Base-by-base conservation (phyloP, 2,888 invertebrate genomes). In the Arge pagana region DNA sequence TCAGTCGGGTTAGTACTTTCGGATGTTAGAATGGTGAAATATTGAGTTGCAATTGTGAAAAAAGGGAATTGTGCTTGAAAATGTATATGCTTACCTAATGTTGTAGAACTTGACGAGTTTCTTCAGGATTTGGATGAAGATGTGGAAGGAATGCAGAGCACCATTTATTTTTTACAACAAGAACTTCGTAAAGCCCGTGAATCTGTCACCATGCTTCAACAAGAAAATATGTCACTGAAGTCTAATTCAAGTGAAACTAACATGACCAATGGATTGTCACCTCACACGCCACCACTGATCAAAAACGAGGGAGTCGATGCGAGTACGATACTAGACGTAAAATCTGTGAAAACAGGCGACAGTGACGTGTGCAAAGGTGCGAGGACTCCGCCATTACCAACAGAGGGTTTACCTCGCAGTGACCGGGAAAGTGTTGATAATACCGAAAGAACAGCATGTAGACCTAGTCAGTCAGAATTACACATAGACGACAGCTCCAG, bases 91-190 rank as follows among this genome's bases (percentile, higher is more conserved):
- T n/a, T n/a, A n/a, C n/a, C 4, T 15, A 13, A 8, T 48, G 55
- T 75, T 72, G 43, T 84, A 92, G 97, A 98, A 78, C 78, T 96
- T 67, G 97, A 97, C 72, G 95, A 96, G 73, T 92, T 96, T 76
- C 83, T 98, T 40, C 91, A 94, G 76, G 97, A 97, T 75, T 78
- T 97, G 57, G 98, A 98, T 71, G 96, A 96, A 77, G 96, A 97
- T 76, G 92, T 96, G 30, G 98, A 98, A 78, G 96, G 96, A 16
- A 95, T 98, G 95, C 97, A 97, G 81, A 93, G 95, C 73, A 96
- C 96, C 57, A 96, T 97, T 70, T 84, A 93, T 77, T 91, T 91
- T 78, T 82, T 97, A 54, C 96, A 97, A 72, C 93, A 94, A 75
- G 95, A 97, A 78, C 79, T 97, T 55, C 86, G 93, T 53, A 91